phyloP scores from a whole-genome alignment of 2,888 invertebrate species.

The Aleiodes testaceus region DNA sequence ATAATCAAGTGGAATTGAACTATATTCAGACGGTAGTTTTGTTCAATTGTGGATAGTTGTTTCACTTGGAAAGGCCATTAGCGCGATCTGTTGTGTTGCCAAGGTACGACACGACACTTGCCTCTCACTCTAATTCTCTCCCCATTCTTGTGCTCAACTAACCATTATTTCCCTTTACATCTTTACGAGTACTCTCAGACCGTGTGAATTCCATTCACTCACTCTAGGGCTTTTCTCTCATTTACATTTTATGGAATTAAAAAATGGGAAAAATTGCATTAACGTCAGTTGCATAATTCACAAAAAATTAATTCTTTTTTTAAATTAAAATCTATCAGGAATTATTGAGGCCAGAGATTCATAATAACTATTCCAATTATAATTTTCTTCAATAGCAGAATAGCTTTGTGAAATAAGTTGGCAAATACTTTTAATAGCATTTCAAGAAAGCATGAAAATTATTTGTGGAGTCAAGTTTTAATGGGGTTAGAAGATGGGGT shows the following conservation, averaged over 20 bases:
- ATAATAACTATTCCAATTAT: neutral
- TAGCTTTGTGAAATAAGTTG: neutral
- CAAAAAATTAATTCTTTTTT: neutral
- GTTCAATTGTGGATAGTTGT: neutral
- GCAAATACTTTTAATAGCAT: neutral
- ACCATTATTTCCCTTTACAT: conserved; percentile 42
- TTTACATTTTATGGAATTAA: conserved; percentile 33
- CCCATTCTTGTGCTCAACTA: conserved; percentile 15
- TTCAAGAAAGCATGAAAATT: conserved; percentile 9
- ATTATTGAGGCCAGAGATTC: no score
- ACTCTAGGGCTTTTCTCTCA: neutral
- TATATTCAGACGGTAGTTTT: conserved; percentile 15
- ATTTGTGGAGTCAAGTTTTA: conserved; percentile 31
- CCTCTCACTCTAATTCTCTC: conserved; percentile 22
- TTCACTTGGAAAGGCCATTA: conserved; percentile 37
- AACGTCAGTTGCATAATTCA: conserved; percentile 20
- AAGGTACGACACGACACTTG: conserved; percentile 22
- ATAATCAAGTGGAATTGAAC: conserved; percentile 14
- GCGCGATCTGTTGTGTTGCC: conserved; percentile 20
- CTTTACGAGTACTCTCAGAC: conserved; percentile 38
- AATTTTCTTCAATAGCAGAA: neutral
- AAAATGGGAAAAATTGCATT: conserved; percentile 27
- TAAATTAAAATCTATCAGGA: no score
- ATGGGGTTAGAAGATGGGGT: conserved; percentile 22
- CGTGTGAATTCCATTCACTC: conserved; percentile 1